Evolutionary conservation across 1,140 invertebrate genomes (phyloP), one percentile per base, ranked within the genome.

Genomic region (Drosophila micromelanica): DNA sequence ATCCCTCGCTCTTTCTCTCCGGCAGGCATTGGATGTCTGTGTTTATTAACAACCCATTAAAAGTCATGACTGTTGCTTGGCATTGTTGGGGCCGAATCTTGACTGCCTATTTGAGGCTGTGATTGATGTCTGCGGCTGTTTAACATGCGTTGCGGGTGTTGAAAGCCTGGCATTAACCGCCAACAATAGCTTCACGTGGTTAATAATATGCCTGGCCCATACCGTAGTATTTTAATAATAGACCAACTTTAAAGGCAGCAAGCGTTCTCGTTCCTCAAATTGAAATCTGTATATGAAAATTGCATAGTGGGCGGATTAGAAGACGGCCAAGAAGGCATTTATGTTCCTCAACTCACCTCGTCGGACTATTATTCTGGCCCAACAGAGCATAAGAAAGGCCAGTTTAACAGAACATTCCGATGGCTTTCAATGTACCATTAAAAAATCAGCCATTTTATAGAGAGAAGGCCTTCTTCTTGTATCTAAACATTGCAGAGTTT

Each of bases 1-100:
- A 0, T 23, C 20, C 3, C 20, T 23, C 20, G 1, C 20, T 23
- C 20, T 23, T 23, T 23, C 40, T 6, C 40, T 4, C 40, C 6
- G 20, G 11, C 45, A 12, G 45, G 11, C 45, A 46, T 46, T 20
- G 13, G 5, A 11, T 37, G 37, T 20, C 15, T 52, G 42, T 61
- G 60, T 80, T 77, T 68, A 87, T 87, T 87, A 87, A 73, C 80
- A 82, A 72, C 62, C 73, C 76, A 86, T 90, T 90, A 90, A 90
- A 90, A 82, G 57, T 51, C 78, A 78, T 89, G 84, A 89, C 84
- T 89, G 57, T 77, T 67, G 73, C 51, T 73, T 63, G 60, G 52
- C 73, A 64, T 89, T 89, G 76, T 89, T 72, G 51, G 37, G 15
- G 51, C 46, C 15, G 30, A 17, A 43, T 20, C 15, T 38, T 46